Conservation (phyloP, 2,888 invertebrate species). For the Clusia tigrina region DNA sequence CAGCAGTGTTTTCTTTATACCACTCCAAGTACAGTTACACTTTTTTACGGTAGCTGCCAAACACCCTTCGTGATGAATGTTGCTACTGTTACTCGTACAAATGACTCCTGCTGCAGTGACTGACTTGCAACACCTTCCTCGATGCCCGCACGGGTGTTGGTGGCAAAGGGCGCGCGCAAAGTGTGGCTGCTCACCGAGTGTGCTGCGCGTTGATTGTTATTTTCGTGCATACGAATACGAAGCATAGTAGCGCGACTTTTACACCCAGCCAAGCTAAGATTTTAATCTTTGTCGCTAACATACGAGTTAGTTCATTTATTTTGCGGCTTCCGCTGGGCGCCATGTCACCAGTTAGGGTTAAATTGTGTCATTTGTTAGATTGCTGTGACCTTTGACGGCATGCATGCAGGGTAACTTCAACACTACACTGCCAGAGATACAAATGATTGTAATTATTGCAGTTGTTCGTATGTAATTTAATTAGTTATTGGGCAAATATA, state of each 20-base stretch:
- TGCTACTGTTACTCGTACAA: constrained; percentile 2
- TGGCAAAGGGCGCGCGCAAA: no score
- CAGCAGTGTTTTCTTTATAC: background rate
- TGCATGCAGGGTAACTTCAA: no score
- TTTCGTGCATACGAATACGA: background rate
- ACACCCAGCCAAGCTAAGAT: background rate
- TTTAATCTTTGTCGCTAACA: background rate
- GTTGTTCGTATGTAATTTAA: background rate
- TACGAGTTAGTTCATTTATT: no score
- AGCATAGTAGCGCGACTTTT: no score
- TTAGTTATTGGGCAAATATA: background rate
- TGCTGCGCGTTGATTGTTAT: background rate
- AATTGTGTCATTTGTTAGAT: background rate
- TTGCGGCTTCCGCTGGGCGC: no score
- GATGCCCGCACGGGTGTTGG: no score
- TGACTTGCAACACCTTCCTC: constrained; percentile 3
- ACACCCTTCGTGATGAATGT: background rate
- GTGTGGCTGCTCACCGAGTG: background rate
- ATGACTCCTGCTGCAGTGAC: background rate
- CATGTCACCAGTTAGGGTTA: background rate
- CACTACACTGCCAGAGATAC: no score
- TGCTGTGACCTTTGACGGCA: no score
- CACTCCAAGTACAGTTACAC: background rate
- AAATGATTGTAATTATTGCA: background rate
- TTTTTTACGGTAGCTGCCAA: background rate